A percentile compares a stretch with the other conserved stretches of the same genome.
Evolutionary conservation across 2,888 invertebrate genomes (phyloP).

Genomic region (Calameuta idolon): DNA sequence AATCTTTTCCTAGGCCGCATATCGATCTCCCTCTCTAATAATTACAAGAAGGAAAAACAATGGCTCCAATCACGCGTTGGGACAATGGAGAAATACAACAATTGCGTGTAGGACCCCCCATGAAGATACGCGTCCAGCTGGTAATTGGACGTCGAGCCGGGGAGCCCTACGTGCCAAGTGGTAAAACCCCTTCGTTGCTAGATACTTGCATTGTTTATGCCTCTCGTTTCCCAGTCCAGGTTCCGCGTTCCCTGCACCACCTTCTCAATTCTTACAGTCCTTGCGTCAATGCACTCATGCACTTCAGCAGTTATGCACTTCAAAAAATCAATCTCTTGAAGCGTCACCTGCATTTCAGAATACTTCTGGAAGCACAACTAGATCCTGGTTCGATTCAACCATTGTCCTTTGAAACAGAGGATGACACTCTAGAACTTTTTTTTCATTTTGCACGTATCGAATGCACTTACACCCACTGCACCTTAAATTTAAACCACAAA

Average conservation of each 20-base stretch:
- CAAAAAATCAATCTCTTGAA: not conserved
- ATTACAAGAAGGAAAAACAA: conserved; percentile 61
- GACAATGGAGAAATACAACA: conserved; percentile 65
- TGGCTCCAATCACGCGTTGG: conserved; percentile 61
- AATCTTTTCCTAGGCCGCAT: not conserved
- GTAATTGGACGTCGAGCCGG: conserved; percentile 62
- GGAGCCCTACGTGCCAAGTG: conserved; percentile 64
- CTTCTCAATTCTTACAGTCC: not conserved
- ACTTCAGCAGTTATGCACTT: not conserved
- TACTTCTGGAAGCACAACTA: not conserved
- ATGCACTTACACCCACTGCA: not conserved
- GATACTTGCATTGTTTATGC: conserved; percentile 60
- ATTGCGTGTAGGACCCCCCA: conserved; percentile 66
- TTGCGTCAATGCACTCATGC: not conserved
- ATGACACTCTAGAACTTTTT: not conserved
- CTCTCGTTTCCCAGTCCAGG: conserved; percentile 18
- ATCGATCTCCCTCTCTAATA: conserved; percentile 40
- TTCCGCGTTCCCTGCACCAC: conserved; percentile 6
- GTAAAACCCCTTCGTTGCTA: conserved; percentile 55
- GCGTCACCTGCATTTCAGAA: not conserved
- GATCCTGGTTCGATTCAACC: not conserved
- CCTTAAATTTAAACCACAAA: not conserved
- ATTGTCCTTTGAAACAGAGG: not conserved
- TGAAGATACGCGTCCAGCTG: conserved; percentile 61
- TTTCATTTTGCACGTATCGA: not conserved